Conservation (phyloP, 2,888 invertebrate genomes). For the Callyntrura sp. region DNA sequence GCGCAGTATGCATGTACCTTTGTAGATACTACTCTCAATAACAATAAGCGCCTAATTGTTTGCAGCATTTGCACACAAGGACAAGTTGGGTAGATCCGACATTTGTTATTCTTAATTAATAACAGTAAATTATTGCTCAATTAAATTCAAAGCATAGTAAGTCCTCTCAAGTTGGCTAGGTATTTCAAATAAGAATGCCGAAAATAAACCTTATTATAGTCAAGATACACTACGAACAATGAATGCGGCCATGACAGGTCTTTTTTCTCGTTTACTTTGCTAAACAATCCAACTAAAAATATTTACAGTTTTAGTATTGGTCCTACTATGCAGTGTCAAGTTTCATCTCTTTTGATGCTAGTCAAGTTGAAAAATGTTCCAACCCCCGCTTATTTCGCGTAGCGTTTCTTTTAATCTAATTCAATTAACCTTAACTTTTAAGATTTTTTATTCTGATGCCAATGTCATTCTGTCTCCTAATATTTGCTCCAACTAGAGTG, state of each 20-base stretch:
- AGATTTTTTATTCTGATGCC: no score
- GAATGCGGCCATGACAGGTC: neutral
- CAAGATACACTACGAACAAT: constrained; percentile 1
- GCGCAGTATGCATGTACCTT: neutral
- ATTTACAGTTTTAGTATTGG: no score
- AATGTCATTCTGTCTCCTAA: no score
- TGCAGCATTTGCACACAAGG: constrained; percentile 8
- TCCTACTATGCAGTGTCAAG: no score
- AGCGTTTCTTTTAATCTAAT: no score
- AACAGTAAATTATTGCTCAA: constrained; percentile 30
- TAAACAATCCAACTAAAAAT: constrained; percentile 11
- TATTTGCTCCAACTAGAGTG: no score
- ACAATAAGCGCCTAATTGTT: no score
- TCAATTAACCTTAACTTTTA: no score
- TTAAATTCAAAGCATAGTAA: constrained; percentile 1
- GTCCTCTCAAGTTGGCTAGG: constrained; percentile 21
- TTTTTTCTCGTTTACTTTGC: neutral
- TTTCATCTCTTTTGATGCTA: no score
- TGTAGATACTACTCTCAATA: no score
- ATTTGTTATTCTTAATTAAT: constrained; percentile 11
- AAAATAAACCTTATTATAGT: neutral
- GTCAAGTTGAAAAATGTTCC: no score
- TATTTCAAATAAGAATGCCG: neutral
- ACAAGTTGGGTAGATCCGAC: constrained; percentile 18
- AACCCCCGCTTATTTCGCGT: no score